Evolutionary conservation across 1,140 invertebrate species (phyloP), one percentile per base, ranked within the genome.

Genomic region (Plectrocnemia conspersa): DNA sequence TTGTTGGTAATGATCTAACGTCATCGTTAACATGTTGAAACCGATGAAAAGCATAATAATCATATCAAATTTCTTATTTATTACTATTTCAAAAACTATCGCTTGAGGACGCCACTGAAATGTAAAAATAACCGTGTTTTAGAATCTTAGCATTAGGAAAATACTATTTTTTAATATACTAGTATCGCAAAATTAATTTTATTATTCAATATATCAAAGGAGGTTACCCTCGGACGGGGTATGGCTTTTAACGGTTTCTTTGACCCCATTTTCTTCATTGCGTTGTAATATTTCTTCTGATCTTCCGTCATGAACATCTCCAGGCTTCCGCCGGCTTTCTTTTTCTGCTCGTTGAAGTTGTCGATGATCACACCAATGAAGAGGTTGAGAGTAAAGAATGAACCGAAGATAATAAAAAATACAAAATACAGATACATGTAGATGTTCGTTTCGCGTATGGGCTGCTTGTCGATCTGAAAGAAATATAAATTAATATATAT

Each of bases 261-360:
- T 27, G 89, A 93, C 62, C 93, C 91, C 93, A 98, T 97, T 77
- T 97, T 97, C 76, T 98, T 98, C 96, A 98, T 98, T 48, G 95
- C 95, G 75, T 96, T 97, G 79, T 98, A 98, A 76, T 98, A 98
- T 78, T 98, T 98, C 82, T 98, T 98, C 77, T 98, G 96, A 78
- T 98, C 94, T 74, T 98, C 95, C 61, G 95, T 98, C 95, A 98
- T 98, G 80, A 98, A 98, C 92, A 98, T 95, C 75, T 98, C 95
- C 40, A 98, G 79, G 59, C 94, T 97, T 62, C 94, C 95, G 67
- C 96, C 96, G 66, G 91, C 90, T 72, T 97, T 97, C 77, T 98
- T 98, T 82, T 98, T 98, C 75, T 98, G 95, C 76, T 97, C 92
- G 75, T 98, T 98, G 75, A 97, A 97, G 76, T 97, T 96, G 72